Percentiles rank a stretch among this genome's conserved stretches.
Evolutionary conservation across 2,113 vertebrate genomes (phyloP).

Genomic region (Mustela nigripes): DNA sequence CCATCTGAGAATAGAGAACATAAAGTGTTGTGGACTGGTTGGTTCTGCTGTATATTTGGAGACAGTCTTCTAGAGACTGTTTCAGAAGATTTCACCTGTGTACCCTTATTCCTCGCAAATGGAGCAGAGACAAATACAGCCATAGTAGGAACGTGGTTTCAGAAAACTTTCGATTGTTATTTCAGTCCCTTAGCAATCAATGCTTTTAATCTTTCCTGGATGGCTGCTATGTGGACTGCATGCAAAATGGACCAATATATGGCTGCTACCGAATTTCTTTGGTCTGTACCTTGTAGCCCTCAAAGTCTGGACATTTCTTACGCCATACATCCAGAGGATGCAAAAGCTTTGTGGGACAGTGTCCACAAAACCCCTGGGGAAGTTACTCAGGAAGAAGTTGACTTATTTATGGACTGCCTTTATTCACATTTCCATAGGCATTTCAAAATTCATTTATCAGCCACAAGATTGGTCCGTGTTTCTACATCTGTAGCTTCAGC

Average conservation of each 20-base stretch:
- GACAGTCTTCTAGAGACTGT: conserved; percentile 89
- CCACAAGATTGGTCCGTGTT: conserved; percentile 91
- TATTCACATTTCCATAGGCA: conserved; percentile 95
- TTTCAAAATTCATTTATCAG: conserved; percentile 93
- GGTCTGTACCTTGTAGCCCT: conserved; percentile 89
- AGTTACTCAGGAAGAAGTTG: conserved; percentile 92
- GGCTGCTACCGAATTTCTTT: conserved; percentile 89
- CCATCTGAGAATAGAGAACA: conserved; percentile 81
- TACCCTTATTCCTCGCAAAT: conserved; percentile 93
- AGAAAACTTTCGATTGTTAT: conserved; percentile 94
- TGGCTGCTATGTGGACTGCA: conserved; percentile 94
- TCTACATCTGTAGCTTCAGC: conserved; percentile 93
- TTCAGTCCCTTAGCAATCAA: conserved; percentile 92
- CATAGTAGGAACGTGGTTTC: conserved; percentile 93
- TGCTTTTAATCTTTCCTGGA: conserved; percentile 93
- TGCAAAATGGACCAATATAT: conserved; percentile 85
- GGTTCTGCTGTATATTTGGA: conserved; percentile 92
- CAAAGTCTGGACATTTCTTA: conserved; percentile 91
- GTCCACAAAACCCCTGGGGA: conserved; percentile 88
- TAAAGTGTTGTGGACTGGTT: conserved; percentile 93
- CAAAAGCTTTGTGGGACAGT: conserved; percentile 93
- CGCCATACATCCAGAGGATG: conserved; percentile 91
- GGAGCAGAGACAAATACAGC: conserved; percentile 89
- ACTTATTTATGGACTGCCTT: conserved; percentile 91
- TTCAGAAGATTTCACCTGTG: conserved; percentile 91